A percentile compares a stretch with the other conserved stretches of the same genome.
phyloP scores from a whole-genome alignment of 2,888 invertebrate species.

The Melipona beecheii region DNA sequence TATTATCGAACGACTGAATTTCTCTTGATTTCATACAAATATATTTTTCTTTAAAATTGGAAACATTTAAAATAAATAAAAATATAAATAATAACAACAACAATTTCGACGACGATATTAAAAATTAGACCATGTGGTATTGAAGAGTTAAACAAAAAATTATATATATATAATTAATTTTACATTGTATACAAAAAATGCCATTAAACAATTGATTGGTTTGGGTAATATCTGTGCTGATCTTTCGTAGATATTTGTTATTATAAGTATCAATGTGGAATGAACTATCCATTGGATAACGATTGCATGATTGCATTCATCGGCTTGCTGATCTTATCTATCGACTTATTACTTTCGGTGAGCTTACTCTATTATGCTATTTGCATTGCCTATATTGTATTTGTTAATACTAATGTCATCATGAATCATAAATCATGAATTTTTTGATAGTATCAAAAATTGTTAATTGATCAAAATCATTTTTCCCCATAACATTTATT shows the following conservation, averaged over 20 bases:
- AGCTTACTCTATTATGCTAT: slow-evolving; percentile 75
- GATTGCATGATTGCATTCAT: slow-evolving; percentile 86
- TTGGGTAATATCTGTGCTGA: neutral
- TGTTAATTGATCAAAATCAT: neutral
- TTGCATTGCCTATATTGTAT: slow-evolving; percentile 37
- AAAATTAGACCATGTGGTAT: neutral
- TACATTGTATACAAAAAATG: neutral
- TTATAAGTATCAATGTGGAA: slow-evolving; percentile 47
- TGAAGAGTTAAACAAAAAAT: neutral
- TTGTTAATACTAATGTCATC: neutral
- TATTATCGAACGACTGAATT: neutral
- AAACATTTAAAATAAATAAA: slow-evolving; percentile 6
- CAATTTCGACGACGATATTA: neutral
- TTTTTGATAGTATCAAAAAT: neutral
- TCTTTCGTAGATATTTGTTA: slow-evolving; percentile 20
- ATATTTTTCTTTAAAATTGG: neutral
- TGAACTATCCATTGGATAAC: slow-evolving; percentile 84
- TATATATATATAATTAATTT: neutral
- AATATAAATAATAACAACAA: neutral
- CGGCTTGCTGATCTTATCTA: slow-evolving; percentile 86
- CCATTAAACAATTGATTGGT: neutral
- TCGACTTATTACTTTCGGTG: slow-evolving; percentile 87
- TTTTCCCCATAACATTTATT: neutral
- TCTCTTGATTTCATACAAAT: neutral
- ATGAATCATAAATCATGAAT: neutral